Evolutionary conservation across 2,888 invertebrate genomes (phyloP).

Genomic region (Euphydryas editha): DNA sequence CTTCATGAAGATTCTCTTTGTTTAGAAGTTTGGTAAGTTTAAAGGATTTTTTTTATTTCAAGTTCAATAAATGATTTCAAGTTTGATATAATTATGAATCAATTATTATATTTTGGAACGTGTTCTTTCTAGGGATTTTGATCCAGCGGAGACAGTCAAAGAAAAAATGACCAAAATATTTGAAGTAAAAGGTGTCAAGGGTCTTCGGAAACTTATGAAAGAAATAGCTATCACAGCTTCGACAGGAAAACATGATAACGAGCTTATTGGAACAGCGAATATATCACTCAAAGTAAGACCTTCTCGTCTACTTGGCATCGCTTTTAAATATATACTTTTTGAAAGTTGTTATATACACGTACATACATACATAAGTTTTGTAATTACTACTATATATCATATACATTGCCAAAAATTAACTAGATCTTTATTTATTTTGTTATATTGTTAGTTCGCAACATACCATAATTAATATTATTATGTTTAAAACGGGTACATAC

Average conservation of each 20-base stretch:
- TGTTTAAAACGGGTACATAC: too few relatives aligned
- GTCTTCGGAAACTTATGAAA: conserved; percentile 92
- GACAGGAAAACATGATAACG: conserved; percentile 96
- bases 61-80: too few relatives aligned
- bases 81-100: too few relatives aligned
- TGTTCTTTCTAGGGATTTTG: conserved; percentile 88
- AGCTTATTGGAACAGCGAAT: conserved; percentile 95
- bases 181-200: conserved; percentile 93
- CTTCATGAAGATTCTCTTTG: conserved; percentile 89
- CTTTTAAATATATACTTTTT: conserved; percentile 13
- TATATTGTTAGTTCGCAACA: too few relatives aligned
- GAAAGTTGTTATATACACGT: too few relatives aligned
- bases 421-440: too few relatives aligned
- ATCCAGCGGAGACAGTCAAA: conserved; percentile 94
- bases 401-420: too few relatives aligned
- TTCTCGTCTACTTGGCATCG: neutral
- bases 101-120: neutral
- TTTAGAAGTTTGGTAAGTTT: conserved; percentile 91
- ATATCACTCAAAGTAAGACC: conserved; percentile 90
- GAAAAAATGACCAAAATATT: conserved; percentile 94
- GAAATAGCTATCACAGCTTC: conserved; percentile 97
- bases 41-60: neutral
- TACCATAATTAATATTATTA: too few relatives aligned
- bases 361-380: too few relatives aligned
- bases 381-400: too few relatives aligned